Percentiles rank a stretch among this genome's conserved stretches.
Evolutionary conservation across 2,888 invertebrate species (phyloP).

Genomic region (Drosophila barbarae): DNA sequence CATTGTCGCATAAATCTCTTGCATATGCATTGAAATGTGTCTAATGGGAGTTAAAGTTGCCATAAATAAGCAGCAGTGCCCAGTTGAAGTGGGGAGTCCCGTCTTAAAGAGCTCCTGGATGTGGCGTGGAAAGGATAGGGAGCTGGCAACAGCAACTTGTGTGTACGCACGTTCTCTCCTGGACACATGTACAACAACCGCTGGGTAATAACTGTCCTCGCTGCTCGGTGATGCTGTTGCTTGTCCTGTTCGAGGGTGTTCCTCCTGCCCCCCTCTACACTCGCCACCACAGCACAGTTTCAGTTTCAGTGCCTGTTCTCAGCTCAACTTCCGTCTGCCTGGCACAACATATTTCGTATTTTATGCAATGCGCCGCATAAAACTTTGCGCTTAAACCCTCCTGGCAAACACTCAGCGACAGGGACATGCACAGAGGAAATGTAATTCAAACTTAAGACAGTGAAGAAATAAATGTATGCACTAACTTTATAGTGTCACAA

Average conservation of each 20-base stretch:
- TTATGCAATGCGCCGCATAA: constrained; percentile 54
- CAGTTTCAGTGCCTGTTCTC: constrained; percentile 33
- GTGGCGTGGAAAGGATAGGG: neutral
- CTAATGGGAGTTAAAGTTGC: constrained; percentile 75
- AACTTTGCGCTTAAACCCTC: constrained; percentile 53
- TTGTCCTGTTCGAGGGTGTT: constrained; percentile 30
- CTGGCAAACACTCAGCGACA: constrained; percentile 5
- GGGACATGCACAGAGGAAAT: neutral
- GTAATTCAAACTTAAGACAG: neutral
- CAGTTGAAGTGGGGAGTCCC: constrained; percentile 5
- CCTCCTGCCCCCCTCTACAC: constrained; percentile 1
- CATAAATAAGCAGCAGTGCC: constrained; percentile 69
- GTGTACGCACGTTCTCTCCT: constrained; percentile 53
- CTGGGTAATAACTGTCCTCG: constrained; percentile 53
- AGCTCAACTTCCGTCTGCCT: constrained; percentile 17
- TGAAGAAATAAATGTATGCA: neutral
- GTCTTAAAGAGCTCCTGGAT: constrained; percentile 19
- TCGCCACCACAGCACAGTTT: neutral
- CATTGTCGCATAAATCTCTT: constrained; percentile 50
- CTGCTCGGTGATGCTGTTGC: constrained; percentile 29
- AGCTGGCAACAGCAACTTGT: constrained; percentile 12
- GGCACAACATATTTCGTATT: constrained; percentile 56
- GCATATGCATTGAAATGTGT: constrained; percentile 75
- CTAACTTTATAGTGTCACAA: neutral
- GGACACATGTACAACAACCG: constrained; percentile 54